Evolutionary conservation across 1,140 invertebrate species (phyloP).

Genomic region (Tenebrio molitor): DNA sequence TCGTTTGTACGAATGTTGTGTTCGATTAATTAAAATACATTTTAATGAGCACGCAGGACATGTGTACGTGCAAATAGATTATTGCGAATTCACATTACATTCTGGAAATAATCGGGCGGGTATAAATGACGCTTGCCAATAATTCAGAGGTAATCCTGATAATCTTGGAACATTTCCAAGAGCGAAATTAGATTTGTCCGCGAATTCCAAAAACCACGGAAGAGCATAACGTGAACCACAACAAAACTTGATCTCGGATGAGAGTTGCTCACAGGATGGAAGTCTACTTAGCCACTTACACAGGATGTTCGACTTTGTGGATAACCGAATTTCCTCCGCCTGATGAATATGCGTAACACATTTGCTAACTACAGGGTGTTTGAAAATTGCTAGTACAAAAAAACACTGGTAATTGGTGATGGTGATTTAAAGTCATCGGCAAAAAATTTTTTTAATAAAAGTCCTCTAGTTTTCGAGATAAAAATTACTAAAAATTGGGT

Average conservation of each 20-base stretch:
- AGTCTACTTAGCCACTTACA: neutral
- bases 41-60: conserved; percentile 9
- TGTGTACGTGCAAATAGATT: conserved; percentile 7
- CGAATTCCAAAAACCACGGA: conserved; percentile 30
- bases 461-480: too few species aligned
- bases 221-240: conserved; percentile 21
- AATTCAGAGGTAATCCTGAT: conserved; percentile 13
- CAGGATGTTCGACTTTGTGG: conserved; percentile 14
- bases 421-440: too few species aligned
- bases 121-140: conserved; percentile 8
- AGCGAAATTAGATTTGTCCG: conserved; percentile 31
- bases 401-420: too few species aligned
- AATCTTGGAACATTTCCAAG: conserved; percentile 28
- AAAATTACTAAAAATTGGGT: too few species aligned
- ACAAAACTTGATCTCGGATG: conserved; percentile 28
- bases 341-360: too few species aligned
- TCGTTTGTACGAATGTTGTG: conserved; percentile 6
- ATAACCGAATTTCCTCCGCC: too few species aligned
- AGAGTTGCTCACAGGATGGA: neutral
- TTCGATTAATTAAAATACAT: conserved; percentile 28
- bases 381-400: too few species aligned
- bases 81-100: neutral
- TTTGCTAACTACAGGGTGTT: too few species aligned
- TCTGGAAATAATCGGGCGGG: neutral
- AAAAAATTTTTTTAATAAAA: too few species aligned